A percentile compares a stretch with the other conserved stretches of the same genome.
Conservation (phyloP, 2,113 vertebrate genomes). For the Conger conger region DNA sequence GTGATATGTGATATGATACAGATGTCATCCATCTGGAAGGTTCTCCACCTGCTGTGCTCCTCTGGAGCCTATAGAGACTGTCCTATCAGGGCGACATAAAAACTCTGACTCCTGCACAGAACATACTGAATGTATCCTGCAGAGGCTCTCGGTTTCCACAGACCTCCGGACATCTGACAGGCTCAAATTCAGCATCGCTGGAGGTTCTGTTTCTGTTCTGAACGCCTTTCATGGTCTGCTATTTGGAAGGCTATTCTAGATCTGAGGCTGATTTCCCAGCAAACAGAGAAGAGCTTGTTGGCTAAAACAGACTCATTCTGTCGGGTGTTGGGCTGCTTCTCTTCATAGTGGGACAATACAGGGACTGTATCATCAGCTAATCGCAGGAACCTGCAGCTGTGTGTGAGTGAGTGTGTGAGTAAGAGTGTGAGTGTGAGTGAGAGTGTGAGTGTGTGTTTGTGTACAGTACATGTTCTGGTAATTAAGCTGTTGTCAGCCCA, state of each 20-base stretch:
- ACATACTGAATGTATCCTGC: background rate
- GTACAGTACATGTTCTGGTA: background rate
- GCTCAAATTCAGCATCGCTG: background rate
- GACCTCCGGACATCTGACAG: background rate
- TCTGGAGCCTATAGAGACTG: too few species aligned
- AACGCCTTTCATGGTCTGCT: background rate
- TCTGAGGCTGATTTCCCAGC: background rate
- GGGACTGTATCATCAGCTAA: constrained; percentile 37
- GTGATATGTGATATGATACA: background rate
- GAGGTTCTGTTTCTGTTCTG: background rate
- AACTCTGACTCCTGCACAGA: background rate
- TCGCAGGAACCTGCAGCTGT: constrained; percentile 13
- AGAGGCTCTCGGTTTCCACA: background rate
- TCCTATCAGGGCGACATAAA: too few species aligned
- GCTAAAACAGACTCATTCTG: background rate
- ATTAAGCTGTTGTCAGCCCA: constrained; percentile 24
- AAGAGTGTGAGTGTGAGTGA: background rate
- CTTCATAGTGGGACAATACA: constrained; percentile 31
- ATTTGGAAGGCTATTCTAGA: background rate
- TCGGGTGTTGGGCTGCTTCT: background rate
- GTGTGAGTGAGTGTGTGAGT: background rate
- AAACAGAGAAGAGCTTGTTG: background rate
- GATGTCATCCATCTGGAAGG: too few species aligned
- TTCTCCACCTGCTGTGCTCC: too few species aligned
- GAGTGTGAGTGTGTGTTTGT: background rate